Conservation (phyloP, 2,113 vertebrate species). For the Ahaetulla prasina region DNA sequence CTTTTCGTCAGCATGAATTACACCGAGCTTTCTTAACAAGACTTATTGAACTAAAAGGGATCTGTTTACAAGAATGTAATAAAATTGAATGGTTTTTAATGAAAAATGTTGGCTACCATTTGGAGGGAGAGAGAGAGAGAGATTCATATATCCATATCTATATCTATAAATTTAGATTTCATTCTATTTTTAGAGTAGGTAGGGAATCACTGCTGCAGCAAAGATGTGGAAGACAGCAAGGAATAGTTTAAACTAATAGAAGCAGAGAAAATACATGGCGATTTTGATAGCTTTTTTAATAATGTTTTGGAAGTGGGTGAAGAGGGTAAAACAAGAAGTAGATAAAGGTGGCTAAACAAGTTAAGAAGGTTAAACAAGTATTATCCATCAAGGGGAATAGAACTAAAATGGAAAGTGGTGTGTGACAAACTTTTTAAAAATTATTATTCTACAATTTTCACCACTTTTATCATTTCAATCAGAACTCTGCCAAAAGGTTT, state of each 20-base stretch:
- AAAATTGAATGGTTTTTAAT: not conserved
- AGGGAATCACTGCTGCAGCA: not conserved
- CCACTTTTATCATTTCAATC: not conserved
- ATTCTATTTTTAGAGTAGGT: not conserved
- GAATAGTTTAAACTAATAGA: not conserved
- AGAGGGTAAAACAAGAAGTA: not conserved
- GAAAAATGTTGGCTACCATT: not conserved
- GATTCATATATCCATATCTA: too few relatives aligned
- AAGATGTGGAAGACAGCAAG: not conserved
- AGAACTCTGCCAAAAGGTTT: not conserved
- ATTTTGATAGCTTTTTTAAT: not conserved
- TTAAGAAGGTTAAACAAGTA: not conserved
- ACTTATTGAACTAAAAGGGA: not conserved
- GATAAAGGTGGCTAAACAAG: not conserved
- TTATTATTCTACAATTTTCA: not conserved
- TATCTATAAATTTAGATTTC: not conserved
- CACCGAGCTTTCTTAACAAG: not conserved
- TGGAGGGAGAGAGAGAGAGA: too few relatives aligned
- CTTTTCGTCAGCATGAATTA: not conserved
- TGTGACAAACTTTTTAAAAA: not conserved
- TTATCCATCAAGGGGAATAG: not conserved
- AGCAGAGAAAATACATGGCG: not conserved
- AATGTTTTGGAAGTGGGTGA: not conserved
- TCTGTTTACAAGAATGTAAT: not conserved
- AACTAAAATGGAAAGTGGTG: not conserved